A percentile compares a stretch with the other conserved stretches of the same genome.
Evolutionary conservation across 2,797 vertebrate genomes (phyloP).

Genomic region (Myiothlypis coronata): DNA sequence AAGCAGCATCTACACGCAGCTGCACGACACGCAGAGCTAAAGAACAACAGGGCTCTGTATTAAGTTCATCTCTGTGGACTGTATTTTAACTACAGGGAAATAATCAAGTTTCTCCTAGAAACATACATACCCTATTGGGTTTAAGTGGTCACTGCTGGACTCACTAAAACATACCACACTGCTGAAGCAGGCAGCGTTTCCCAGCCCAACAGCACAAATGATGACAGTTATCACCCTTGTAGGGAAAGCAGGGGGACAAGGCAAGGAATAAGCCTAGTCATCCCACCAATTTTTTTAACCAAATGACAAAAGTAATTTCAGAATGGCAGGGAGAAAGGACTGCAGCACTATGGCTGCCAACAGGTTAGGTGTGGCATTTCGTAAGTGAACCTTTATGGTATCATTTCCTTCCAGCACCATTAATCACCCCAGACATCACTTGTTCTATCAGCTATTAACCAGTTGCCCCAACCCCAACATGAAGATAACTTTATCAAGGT

Average conservation of each 20-base stretch:
- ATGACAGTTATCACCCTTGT: not conserved
- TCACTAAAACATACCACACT: not conserved
- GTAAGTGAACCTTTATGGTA: conserved; percentile 1
- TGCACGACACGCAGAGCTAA: not conserved
- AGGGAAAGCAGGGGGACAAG: not conserved
- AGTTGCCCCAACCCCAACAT: not conserved
- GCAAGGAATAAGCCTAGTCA: not conserved
- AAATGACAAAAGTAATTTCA: not conserved
- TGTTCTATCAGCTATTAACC: conserved; percentile 48
- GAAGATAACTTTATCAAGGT: conserved; percentile 42
- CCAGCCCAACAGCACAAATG: not conserved
- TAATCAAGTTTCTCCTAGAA: not conserved
- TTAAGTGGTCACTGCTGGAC: not conserved
- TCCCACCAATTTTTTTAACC: not conserved
- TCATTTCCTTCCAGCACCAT: conserved; percentile 21
- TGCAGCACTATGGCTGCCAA: not conserved
- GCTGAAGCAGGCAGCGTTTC: not conserved
- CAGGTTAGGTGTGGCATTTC: not conserved
- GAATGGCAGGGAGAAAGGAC: not conserved
- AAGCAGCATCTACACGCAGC: not conserved
- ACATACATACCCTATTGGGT: accelerated
- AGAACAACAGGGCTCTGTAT: not conserved
- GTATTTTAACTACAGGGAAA: not conserved
- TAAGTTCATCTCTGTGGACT: not conserved
- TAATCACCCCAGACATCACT: conserved; percentile 30